Evolutionary conservation across 2,888 invertebrate genomes (phyloP), one percentile per base, ranked within the genome.

Genomic region (Apodemia mormo): DNA sequence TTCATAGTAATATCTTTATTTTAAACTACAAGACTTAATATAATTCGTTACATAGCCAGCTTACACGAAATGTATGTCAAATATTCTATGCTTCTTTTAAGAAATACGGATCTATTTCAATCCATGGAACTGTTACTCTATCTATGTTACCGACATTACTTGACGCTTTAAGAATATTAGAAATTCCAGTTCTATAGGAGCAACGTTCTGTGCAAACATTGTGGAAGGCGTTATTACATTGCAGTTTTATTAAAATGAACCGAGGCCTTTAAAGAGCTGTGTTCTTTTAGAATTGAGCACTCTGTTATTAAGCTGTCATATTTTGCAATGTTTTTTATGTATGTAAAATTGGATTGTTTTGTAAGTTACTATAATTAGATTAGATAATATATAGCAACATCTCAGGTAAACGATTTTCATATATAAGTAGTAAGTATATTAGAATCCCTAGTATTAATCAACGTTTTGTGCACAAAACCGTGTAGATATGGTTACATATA

Each of bases 241-340:
- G 58, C 58, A 58, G 58, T 58, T 58, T 58, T 58, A 58, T 58
- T 58, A 58, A 58, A 58, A 56, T 56, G 56, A 56, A 56, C 56
- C 56, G 22, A 56, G 56, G 56, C 56, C 56, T 56, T 52, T 56
- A 56, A 29, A 58, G 33, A 58, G 58, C 56, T 29, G 49, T 58
- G 30, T 8, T 58, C 58, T 58, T 58, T 58, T 12, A 58, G 58
- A 58, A 58, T 58, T 58, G 58, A 58, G 58, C 29, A 29, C 58
- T 58, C 58, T 30, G 14, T 30, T 58, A 58, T 58, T 30, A 58
- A 30, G 29, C 33, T 9, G 58, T 12, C 58, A 58, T 33, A 58
- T 33, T 58, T 58, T 29, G 58, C 33, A 30, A 58, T 14, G 10
- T 33, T 61, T 33, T 61, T 61, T 3, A 3, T 3, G 2, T 3